A percentile compares a stretch with the other conserved stretches of the same genome.
Conservation (phyloP, 2,888 invertebrate species). For the Uropetala carovei region DNA sequence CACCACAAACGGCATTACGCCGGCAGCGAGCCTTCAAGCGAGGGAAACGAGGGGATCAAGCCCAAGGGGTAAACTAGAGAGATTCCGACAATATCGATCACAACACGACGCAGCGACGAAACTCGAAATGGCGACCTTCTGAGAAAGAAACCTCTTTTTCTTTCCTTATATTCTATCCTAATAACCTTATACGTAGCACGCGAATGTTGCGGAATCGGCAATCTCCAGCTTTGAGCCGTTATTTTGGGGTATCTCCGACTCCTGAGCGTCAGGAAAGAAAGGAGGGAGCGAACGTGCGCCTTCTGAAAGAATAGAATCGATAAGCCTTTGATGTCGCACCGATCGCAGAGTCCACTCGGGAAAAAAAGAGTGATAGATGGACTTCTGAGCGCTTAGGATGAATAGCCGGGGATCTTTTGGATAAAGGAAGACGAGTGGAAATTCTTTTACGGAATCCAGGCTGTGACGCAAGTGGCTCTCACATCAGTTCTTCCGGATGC, state of each 20-base stretch:
- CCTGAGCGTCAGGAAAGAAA: background rate
- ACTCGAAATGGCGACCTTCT: too few species aligned
- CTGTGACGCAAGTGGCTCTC: conserved; percentile 38
- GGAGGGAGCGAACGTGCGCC: background rate
- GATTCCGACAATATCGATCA: too few species aligned
- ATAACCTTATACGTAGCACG: background rate
- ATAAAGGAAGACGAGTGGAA: background rate
- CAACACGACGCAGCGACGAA: too few species aligned
- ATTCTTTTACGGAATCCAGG: background rate
- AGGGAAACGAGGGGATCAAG: background rate
- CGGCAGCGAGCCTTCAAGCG: background rate
- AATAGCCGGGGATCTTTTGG: conserved; percentile 17
- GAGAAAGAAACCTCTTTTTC: too few species aligned
- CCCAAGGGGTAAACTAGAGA: background rate
- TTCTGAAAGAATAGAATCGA: background rate
- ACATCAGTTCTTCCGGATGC: conserved; percentile 19
- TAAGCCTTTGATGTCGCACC: background rate
- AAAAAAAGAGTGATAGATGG: conserved; percentile 7
- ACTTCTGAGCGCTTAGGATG: conserved; percentile 11
- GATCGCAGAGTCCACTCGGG: background rate
- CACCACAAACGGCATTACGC: background rate
- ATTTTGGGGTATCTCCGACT: background rate
- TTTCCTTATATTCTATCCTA: too few species aligned
- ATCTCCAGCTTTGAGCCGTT: background rate
- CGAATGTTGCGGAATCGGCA: background rate